Conservation (phyloP, 2,797 vertebrate genomes). For the Mionectes olivaceus region DNA sequence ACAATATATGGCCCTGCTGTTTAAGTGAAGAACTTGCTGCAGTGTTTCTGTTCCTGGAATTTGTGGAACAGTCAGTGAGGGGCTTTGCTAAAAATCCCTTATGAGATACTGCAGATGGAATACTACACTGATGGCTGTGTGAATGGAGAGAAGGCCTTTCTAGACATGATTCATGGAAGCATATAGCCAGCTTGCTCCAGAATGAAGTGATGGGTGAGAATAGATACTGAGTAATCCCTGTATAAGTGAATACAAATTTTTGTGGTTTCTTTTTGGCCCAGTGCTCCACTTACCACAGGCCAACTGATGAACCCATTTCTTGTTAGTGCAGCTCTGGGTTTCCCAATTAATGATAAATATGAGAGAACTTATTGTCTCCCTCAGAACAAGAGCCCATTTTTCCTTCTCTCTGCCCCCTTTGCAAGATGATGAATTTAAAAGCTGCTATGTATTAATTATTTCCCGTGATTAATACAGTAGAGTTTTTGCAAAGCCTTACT, state of each 20-base stretch:
- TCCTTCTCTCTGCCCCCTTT: not conserved
- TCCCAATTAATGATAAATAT: not conserved
- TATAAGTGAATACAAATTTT: not conserved
- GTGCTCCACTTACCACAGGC: not conserved
- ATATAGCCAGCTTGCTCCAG: not conserved
- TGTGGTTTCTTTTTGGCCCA: not conserved
- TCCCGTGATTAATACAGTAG: not conserved
- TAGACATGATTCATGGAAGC: not conserved
- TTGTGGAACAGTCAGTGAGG: not conserved
- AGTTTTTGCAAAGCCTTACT: not conserved
- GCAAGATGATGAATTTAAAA: not conserved
- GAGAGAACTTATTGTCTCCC: not conserved
- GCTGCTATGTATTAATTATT: not conserved
- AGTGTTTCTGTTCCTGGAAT: conserved; percentile 24
- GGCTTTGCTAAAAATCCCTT: not conserved
- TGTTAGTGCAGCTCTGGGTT: not conserved
- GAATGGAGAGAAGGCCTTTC: not conserved
- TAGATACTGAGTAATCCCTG: not conserved
- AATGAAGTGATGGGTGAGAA: not conserved
- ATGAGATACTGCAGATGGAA: not conserved
- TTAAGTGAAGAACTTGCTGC: conserved; percentile 11
- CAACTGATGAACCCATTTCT: not conserved
- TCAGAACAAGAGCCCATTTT: not conserved
- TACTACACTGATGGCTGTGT: not conserved
- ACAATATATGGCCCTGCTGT: not conserved